phyloP scores from a whole-genome alignment of 2,888 invertebrate genomes.

The Harpalus rufipes region DNA sequence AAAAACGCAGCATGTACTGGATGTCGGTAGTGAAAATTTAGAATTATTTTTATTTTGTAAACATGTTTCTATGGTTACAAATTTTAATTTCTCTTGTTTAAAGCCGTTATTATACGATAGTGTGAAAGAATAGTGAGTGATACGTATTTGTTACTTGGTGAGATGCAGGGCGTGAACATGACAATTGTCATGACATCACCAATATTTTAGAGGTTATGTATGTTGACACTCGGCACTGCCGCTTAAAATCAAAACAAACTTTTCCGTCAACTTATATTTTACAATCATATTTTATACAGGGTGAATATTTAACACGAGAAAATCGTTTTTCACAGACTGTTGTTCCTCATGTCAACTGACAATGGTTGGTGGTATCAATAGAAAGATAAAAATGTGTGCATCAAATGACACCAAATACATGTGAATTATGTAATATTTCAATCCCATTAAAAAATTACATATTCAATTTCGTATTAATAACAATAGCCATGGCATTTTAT shows the following conservation, averaged over 20 bases:
- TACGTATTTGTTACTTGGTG: conserved; percentile 9
- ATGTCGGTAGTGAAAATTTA: conserved; percentile 36
- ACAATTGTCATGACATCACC: conserved; percentile 21
- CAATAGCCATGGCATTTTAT: no score
- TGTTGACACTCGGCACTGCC: not conserved
- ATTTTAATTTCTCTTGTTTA: conserved; percentile 12
- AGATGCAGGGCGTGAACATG: conserved; percentile 8
- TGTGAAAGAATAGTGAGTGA: not conserved
- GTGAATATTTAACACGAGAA: no score
- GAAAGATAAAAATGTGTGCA: no score
- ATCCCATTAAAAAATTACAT: no score
- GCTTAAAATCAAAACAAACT: not conserved
- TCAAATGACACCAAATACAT: no score
- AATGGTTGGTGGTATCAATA: no score
- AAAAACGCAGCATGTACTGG: conserved; percentile 29
- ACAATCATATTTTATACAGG: no score
- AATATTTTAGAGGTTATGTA: conserved; percentile 19
- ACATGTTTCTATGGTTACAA: conserved; percentile 35
- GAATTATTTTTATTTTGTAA: conserved; percentile 39
- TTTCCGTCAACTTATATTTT: not conserved
- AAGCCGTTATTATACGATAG: conserved; percentile 1
- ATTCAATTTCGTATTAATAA: no score
- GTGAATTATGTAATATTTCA: no score
- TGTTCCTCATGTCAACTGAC: no score
- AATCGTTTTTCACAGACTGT: no score